A percentile compares a stretch with the other conserved stretches of the same genome.
Conservation (phyloP, 2,113 vertebrate genomes). For the Brachionichthys hirsutus region DNA sequence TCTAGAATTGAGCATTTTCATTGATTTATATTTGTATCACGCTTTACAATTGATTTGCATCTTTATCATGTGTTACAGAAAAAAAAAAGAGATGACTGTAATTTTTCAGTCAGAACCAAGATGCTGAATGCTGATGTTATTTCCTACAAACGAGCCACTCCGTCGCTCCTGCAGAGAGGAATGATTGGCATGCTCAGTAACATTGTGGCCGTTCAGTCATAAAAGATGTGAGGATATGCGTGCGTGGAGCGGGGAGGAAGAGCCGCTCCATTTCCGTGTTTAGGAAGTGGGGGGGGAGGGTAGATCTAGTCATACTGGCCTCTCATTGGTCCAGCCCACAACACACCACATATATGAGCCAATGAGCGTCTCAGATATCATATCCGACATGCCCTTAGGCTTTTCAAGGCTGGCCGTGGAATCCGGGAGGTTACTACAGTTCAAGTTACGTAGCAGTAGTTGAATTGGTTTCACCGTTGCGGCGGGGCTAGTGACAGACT, state of each 20-base stretch:
- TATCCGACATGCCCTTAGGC: neutral
- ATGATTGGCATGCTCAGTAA: constrained; percentile 29
- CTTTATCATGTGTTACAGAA: no score
- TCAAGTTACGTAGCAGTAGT: constrained; percentile 41
- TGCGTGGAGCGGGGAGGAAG: constrained; percentile 1
- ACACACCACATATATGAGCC: constrained; percentile 76
- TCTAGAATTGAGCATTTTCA: no score
- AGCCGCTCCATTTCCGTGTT: neutral
- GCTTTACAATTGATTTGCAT: no score
- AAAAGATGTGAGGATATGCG: neutral
- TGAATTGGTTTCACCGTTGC: constrained; percentile 9
- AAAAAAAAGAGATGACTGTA: no score
- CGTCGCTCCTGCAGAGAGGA: constrained; percentile 2
- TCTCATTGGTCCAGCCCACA: constrained; percentile 71
- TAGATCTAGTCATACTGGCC: neutral
- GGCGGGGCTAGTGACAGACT: neutral
- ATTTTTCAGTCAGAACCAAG: no score
- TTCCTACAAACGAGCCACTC: no score
- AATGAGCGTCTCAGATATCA: constrained; percentile 50
- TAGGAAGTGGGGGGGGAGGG: constrained; percentile 35
- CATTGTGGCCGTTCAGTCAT: neutral
- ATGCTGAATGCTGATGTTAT: no score
- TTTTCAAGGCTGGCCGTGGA: constrained; percentile 41
- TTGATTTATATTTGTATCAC: no score
- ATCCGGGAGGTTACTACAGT: constrained; percentile 70